phyloP scores from a whole-genome alignment of 2,797 vertebrate genomes.

The Lophotriccus pileatus region DNA sequence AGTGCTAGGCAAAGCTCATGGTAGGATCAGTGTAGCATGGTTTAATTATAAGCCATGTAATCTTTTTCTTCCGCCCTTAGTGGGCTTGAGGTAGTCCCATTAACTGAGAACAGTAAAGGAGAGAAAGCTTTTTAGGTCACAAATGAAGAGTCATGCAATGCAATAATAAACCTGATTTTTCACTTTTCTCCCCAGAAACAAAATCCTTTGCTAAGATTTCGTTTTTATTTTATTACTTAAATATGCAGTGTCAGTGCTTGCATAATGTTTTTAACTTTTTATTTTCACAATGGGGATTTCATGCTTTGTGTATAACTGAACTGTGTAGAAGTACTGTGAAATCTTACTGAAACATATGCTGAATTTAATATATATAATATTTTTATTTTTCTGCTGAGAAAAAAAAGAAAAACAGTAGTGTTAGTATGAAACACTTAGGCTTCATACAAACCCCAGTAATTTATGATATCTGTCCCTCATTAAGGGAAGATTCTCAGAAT shows the following conservation, averaged over 20 bases:
- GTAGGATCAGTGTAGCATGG: background rate
- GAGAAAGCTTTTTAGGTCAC: background rate
- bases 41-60: background rate
- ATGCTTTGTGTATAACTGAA: constrained; percentile 9
- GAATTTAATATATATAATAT: background rate
- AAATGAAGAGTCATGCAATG: background rate
- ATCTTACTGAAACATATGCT: constrained; percentile 23
- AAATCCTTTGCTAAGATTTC: background rate
- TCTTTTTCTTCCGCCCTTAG: background rate
- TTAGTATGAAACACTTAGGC: background rate
- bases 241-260: background rate
- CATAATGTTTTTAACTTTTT: constrained; percentile 26
- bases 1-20: background rate
- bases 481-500: background rate
- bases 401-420: background rate
- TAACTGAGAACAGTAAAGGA: background rate
- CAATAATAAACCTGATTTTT: background rate
- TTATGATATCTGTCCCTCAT: background rate
- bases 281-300: constrained; percentile 29
- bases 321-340: constrained; percentile 17
- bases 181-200: background rate
- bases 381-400: background rate
- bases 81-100: background rate
- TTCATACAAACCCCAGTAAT: background rate
- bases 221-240: constrained; percentile 27